Evolutionary conservation across 23 tunicate species (phyloP).

Genomic region (Ciona savignyi): DNA sequence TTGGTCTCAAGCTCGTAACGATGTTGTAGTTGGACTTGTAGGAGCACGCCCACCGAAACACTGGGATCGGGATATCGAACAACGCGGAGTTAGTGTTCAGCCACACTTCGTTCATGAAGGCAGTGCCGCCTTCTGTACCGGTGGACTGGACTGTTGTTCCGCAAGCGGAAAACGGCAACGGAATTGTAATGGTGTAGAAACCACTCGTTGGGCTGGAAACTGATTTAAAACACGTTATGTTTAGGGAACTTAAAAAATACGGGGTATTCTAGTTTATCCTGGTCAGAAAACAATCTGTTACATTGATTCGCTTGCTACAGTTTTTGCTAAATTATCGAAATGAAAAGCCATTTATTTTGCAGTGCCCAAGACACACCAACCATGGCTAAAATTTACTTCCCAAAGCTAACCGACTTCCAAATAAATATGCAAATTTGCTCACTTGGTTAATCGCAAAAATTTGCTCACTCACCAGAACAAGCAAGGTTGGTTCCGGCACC

Average conservation of each 20-base stretch:
- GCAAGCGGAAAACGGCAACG: slow-evolving; percentile 9
- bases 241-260: too few species aligned
- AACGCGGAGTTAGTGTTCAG: background rate
- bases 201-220: background rate
- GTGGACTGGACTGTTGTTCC: background rate
- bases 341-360: too few species aligned
- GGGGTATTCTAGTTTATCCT: too few species aligned
- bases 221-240: too few species aligned
- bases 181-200: slow-evolving; percentile 1
- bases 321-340: too few species aligned
- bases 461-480: background rate
- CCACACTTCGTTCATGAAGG: background rate
- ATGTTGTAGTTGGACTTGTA: slow-evolving; percentile 17
- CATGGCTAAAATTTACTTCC: too few species aligned
- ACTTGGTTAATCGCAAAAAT: too few species aligned
- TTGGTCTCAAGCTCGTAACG: slow-evolving; percentile 10
- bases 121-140: background rate
- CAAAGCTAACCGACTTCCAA: too few species aligned
- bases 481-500: background rate
- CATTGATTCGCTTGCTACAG: too few species aligned
- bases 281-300: too few species aligned
- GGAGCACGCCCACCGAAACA: slow-evolving; percentile 4
- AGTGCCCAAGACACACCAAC: too few species aligned
- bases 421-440: too few species aligned
- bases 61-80: slow-evolving; percentile 25